Evolutionary conservation across 2,113 vertebrate species (phyloP).

Genomic region (Cinclus mexicanus): DNA sequence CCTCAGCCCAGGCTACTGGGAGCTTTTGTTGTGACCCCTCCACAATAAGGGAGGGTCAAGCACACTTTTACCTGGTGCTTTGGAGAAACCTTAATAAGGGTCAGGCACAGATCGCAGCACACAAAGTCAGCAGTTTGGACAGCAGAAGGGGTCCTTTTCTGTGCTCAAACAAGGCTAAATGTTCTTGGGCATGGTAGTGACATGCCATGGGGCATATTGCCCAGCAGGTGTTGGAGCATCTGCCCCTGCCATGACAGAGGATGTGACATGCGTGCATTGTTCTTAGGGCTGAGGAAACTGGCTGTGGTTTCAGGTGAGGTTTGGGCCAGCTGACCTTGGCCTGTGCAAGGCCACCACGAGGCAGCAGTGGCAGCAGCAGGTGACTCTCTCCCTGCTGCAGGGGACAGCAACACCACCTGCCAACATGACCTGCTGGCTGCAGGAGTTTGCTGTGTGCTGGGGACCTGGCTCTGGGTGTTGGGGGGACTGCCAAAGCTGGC

Average conservation of each 20-base stretch:
- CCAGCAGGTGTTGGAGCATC: neutral
- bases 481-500: neutral
- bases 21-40: neutral
- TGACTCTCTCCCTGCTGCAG: neutral
- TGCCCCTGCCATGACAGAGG: neutral
- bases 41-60: neutral
- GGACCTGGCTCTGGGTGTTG: too few relatives aligned
- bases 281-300: neutral
- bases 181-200: neutral
- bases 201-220: accelerated
- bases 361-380: neutral
- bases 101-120: neutral
- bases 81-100: neutral
- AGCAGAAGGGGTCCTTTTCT: neutral
- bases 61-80: neutral
- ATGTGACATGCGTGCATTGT: accelerated
- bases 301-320: neutral
- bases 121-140: neutral
- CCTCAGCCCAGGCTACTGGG: accelerated
- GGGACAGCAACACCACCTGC: neutral
- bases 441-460: neutral
- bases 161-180: neutral
- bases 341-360: accelerated
- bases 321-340: neutral
- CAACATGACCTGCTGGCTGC: neutral